Percentiles rank a stretch among this genome's conserved stretches.
These are phyloP conservation scores for Poicephalus meyeri DNA, from an alignment of 2,113 vertebrate genomes.

Conservation along the genomic window DNA sequence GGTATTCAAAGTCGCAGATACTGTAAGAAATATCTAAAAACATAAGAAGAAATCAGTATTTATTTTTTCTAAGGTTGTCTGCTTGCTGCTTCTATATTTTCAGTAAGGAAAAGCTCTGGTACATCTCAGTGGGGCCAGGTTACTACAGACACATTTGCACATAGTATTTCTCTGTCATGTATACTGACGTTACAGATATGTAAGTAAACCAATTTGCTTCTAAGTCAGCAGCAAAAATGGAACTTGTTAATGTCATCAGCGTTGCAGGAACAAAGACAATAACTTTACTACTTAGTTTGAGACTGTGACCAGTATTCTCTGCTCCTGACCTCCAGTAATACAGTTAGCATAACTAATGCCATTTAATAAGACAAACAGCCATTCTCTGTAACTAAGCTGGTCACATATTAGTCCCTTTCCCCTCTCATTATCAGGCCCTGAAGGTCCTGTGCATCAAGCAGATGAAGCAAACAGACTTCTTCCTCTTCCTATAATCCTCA, in stretches of 20 bases:
- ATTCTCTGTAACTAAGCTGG: background rate
- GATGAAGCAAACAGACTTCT: background rate
- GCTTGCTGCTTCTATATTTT: background rate
- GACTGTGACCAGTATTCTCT: background rate
- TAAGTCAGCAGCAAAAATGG: background rate
- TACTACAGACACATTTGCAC: background rate
- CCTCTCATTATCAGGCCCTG: background rate
- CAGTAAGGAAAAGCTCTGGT: background rate
- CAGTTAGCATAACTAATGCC: background rate
- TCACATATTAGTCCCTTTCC: fast-evolving
- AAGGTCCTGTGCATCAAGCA: fast-evolving
- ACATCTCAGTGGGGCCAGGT: background rate
- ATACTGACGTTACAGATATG: background rate
- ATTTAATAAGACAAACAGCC: background rate
- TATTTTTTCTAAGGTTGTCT: background rate
- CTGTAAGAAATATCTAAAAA: conserved; percentile 75
- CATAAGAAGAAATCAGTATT: background rate
- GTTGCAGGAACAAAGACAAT: background rate
- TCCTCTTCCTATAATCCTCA: background rate
- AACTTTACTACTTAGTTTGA: background rate
- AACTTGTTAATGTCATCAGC: background rate
- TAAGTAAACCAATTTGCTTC: background rate
- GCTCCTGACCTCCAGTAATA: background rate
- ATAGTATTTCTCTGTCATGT: background rate
- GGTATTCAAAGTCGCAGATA: conserved; percentile 69